Evolutionary conservation across 2,113 vertebrate genomes (phyloP).

Genomic region (Terrapene triunguis): DNA sequence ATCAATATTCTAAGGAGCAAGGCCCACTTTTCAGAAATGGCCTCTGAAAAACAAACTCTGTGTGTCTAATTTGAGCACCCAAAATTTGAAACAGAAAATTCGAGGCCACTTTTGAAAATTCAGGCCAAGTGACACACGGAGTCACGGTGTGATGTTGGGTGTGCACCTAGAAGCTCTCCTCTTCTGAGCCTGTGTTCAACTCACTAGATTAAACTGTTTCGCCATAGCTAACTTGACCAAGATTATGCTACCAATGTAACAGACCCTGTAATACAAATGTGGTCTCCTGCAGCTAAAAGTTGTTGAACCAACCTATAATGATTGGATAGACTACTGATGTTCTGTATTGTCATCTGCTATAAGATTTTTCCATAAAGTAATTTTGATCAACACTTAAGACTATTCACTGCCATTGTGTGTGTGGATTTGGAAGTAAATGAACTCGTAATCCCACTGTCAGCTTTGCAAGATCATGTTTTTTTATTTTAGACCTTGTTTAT

Average conservation of each 20-base stretch:
- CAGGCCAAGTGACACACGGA: neutral
- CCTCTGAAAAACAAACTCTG: neutral
- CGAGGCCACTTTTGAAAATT: neutral
- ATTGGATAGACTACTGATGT: neutral
- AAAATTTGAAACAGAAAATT: neutral
- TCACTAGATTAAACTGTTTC: neutral
- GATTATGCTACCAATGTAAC: neutral
- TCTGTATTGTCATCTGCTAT: neutral
- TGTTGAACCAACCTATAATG: neutral
- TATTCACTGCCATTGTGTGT: neutral
- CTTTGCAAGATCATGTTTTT: slow-evolving; percentile 14
- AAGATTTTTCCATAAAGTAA: neutral
- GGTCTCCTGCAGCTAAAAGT: neutral
- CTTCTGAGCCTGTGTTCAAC: neutral
- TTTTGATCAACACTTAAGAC: neutral
- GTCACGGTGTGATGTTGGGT: neutral
- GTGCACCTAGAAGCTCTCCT: neutral
- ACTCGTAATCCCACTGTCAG: neutral
- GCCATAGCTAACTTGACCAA: neutral
- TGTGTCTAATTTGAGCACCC: neutral
- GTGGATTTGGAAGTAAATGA: neutral
- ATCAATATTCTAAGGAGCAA: neutral
- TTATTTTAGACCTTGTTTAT: slow-evolving; percentile 60
- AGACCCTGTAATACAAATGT: neutral
- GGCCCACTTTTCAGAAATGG: neutral